A percentile compares a stretch with the other conserved stretches of the same genome.
Conservation (phyloP, 2,797 vertebrate genomes). For the Rhinichthys osculus region DNA sequence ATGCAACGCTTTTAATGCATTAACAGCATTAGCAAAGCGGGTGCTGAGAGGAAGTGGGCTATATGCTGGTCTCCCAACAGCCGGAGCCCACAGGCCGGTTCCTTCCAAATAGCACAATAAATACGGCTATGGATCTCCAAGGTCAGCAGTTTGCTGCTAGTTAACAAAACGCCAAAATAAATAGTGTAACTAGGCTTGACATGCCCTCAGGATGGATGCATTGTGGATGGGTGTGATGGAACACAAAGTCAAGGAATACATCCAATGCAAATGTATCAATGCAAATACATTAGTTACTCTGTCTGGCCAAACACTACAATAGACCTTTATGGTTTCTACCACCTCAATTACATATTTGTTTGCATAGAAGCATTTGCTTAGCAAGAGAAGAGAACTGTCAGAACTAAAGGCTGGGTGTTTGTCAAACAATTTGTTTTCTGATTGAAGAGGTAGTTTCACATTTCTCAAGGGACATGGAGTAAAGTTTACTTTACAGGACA, state of each 20-base stretch:
- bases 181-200: constrained; percentile 16
- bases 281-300: constrained; percentile 42
- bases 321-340: constrained; percentile 8
- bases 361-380: constrained; percentile 46
- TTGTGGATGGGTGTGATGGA: constrained; percentile 22
- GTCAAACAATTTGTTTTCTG: constrained; percentile 55
- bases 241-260: constrained; percentile 2
- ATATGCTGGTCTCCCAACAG: background rate
- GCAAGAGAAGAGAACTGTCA: constrained; percentile 43
- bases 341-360: constrained; percentile 5
- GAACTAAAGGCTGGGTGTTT: constrained; percentile 31
- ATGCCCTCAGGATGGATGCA: constrained; percentile 7
- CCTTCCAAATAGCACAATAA: constrained; percentile 45
- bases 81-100: background rate
- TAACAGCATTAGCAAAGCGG: constrained; percentile 21
- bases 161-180: constrained; percentile 15
- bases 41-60: background rate
- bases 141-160: constrained; percentile 13
- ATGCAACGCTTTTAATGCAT: constrained; percentile 1
- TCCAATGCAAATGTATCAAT: constrained; percentile 33
- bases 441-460: constrained; percentile 77
- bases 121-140: constrained; percentile 41
- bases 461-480: constrained; percentile 67
- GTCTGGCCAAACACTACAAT: background rate
- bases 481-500: constrained; percentile 52